Conservation (phyloP, 2,113 vertebrate genomes). For the Sinocyclocheilus grahami region DNA sequence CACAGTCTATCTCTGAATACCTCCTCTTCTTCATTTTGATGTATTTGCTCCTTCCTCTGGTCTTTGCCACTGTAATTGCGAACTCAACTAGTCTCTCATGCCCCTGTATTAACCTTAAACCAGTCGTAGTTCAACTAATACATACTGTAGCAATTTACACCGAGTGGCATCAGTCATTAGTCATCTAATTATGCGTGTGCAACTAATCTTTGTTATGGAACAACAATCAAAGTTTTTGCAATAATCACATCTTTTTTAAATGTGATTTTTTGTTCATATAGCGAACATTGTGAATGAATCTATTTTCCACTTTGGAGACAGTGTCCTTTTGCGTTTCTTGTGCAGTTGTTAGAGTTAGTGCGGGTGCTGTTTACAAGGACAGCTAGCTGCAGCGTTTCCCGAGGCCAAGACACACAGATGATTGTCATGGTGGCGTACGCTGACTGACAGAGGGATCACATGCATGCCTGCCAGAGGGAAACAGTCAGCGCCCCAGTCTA, state of each 20-base stretch:
- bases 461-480: slow-evolving; percentile 77
- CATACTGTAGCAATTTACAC: too few relatives aligned
- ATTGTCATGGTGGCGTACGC: slow-evolving; percentile 80
- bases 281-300: background rate
- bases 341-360: slow-evolving; percentile 71
- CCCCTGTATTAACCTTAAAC: background rate
- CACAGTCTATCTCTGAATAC: background rate
- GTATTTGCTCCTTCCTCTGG: background rate
- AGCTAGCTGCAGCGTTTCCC: slow-evolving; percentile 72
- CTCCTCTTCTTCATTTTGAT: background rate
- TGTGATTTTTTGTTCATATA: background rate
- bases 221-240: background rate
- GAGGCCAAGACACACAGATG: slow-evolving; percentile 74
- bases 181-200: background rate
- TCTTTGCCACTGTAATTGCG: background rate
- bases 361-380: slow-evolving; percentile 80
- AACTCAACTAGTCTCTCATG: background rate
- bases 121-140: background rate
- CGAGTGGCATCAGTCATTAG: background rate
- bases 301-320: slow-evolving; percentile 39
- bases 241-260: background rate
- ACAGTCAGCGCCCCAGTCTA: slow-evolving; percentile 75
- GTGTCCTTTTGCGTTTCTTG: slow-evolving; percentile 58
- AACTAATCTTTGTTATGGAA: background rate
- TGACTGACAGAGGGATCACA: slow-evolving; percentile 82